These are phyloP conservation scores for Euproctis similis DNA, from an alignment of 2,888 invertebrate species.

Conservation along the genomic window DNA sequence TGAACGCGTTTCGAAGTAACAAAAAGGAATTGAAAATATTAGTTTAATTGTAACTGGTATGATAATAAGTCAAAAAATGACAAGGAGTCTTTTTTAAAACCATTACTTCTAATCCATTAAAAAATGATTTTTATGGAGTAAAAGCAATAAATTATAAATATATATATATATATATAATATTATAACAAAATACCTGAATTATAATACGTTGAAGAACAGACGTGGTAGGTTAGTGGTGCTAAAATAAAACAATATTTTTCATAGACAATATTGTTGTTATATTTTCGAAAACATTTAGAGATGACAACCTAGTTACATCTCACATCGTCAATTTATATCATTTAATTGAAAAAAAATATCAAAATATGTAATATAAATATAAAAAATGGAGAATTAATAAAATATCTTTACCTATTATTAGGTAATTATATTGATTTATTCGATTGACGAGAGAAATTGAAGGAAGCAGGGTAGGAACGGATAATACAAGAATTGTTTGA, in stretches of 20 bases:
- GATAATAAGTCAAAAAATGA: no score
- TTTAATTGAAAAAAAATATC: constrained; percentile 33
- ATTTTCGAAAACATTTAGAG: constrained; percentile 60
- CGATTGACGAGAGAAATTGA: constrained; percentile 41
- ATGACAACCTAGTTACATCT: constrained; percentile 38
- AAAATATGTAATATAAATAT: no score
- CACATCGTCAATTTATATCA: constrained; percentile 55
- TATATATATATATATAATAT: constrained; percentile 12
- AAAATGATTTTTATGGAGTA: constrained; percentile 3
- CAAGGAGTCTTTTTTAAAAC: no score
- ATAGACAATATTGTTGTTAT: constrained; percentile 57
- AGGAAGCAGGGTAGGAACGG: constrained; percentile 56
- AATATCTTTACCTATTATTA: constrained; percentile 19
- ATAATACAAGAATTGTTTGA: constrained; percentile 40
- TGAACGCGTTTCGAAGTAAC: no score
- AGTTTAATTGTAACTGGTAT: no score
- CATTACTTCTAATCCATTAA: no score
- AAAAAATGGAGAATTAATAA: constrained; percentile 17
- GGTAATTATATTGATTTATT: constrained; percentile 21
- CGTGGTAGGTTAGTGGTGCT: constrained; percentile 60
- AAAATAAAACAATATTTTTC: constrained; percentile 63
- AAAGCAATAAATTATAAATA: neutral
- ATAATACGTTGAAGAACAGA: constrained; percentile 14
- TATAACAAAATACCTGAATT: constrained; percentile 15
- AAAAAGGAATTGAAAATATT: constrained; percentile 29